phyloP scores from a whole-genome alignment of 2,113 vertebrate genomes.

The Pterocles gutturalis region DNA sequence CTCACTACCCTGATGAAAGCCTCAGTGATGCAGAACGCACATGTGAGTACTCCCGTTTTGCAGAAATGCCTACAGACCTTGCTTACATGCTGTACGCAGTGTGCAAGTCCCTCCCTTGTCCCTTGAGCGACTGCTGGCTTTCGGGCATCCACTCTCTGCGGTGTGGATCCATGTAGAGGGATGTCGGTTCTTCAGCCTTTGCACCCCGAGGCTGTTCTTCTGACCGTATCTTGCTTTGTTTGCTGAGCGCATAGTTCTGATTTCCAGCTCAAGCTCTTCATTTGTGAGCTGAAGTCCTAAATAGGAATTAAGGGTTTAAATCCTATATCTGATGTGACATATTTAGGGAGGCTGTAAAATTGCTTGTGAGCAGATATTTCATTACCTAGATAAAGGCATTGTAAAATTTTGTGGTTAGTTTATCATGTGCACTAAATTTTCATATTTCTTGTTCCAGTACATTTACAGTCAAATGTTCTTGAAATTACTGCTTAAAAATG shows the following conservation, averaged over 20 bases:
- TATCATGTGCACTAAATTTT: neutral
- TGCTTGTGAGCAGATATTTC: neutral
- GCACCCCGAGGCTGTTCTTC: neutral
- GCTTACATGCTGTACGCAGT: accelerated
- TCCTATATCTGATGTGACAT: neutral
- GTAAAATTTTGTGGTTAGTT: neutral
- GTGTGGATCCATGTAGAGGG: neutral
- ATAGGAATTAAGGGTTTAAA: neutral
- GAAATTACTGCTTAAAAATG: neutral
- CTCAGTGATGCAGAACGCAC: neutral
- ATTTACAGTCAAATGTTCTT: neutral
- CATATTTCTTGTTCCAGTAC: neutral
- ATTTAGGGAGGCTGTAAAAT: neutral
- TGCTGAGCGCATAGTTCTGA: neutral
- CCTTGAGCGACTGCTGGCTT: neutral
- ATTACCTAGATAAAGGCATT: neutral
- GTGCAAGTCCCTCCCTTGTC: neutral
- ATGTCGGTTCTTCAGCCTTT: neutral
- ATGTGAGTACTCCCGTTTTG: neutral
- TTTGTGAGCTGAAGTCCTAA: neutral
- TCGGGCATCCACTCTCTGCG: neutral
- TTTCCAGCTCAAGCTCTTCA: neutral
- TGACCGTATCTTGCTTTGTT: neutral
- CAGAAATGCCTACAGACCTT: neutral
- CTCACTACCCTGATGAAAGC: neutral